Base-by-base conservation (phyloP, 2,888 invertebrate genomes). In the Epinotia ramella region DNA sequence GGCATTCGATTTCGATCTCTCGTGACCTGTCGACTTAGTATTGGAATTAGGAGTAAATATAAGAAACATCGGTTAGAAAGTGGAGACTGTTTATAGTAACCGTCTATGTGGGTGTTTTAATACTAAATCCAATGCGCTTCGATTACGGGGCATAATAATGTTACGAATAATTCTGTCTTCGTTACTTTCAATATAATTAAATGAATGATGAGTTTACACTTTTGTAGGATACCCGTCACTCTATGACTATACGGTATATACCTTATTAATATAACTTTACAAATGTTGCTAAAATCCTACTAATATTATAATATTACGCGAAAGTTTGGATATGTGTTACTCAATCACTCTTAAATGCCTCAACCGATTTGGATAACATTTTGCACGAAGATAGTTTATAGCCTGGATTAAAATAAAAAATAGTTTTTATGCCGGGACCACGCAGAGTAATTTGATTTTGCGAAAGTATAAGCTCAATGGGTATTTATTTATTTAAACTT, bases 1-100 rank as follows among this genome's bases (percentile, higher is more conserved):
- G 70, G 67, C 56, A 62, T 66, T 62, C 70, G 70, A 66, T 71
- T 71, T 70, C 65, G 65, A 71, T 75, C 66, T 70, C 70, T 65
- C 33, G 63, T 74, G 68, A 53, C 70, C 74, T 18, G 70, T 53
- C 70, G 66, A 49, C 46, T 69, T 60, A 64, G 73, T 73, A 57
- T 64, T 46, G 53, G 53, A 71, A 66, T 66, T 75, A 24, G 60
- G 70, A 59, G 40, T 65, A 70, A 70, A 74, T 60, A 75, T 70
- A 59, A 71, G 64, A 46, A 64, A 28, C 49, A 59, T 57, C 64
- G 64, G 46, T 64, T 75, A 71, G 75, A 75, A 71, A 75, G 70
- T 75, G 46, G 20, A 28, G 49, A 60, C 33, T 49, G 49, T 53
- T 40, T 63, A 3, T 28, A 59, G 18, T 18, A 68, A 33, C 6